Conservation (phyloP, 2,113 vertebrate species). For the Penelope pileata region DNA sequence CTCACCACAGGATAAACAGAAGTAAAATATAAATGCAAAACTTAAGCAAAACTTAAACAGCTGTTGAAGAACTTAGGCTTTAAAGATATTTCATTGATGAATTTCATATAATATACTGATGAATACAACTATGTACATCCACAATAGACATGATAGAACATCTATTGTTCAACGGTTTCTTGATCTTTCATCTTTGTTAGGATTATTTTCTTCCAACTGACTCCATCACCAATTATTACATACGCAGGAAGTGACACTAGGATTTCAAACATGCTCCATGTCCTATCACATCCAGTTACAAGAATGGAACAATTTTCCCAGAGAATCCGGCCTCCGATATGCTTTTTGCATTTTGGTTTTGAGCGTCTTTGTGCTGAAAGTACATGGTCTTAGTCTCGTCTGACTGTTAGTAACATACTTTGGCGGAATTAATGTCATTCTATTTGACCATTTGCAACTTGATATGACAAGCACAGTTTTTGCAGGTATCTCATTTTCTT, state of each 20-base stretch:
- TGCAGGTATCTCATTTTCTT: neutral
- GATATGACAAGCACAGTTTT: neutral
- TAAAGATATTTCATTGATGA: neutral
- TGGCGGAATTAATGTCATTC: neutral
- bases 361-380: neutral
- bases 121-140: neutral
- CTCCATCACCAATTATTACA: neutral
- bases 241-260: neutral
- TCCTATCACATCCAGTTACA: neutral
- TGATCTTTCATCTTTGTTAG: neutral
- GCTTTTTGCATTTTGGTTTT: neutral
- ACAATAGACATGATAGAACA: neutral
- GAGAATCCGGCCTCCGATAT: neutral
- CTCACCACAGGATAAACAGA: conserved; percentile 16
- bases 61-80: neutral
- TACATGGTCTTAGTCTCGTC: neutral
- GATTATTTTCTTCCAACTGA: neutral
- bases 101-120: conserved; percentile 1
- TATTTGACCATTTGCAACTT: neutral
- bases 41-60: neutral
- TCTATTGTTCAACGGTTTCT: neutral
- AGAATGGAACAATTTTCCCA: neutral
- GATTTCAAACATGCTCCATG: neutral
- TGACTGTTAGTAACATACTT: neutral
- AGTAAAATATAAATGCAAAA: conserved; percentile 36